Evolutionary conservation across 2,797 vertebrate genomes (phyloP).

Genomic region (Sebastes cheni): DNA sequence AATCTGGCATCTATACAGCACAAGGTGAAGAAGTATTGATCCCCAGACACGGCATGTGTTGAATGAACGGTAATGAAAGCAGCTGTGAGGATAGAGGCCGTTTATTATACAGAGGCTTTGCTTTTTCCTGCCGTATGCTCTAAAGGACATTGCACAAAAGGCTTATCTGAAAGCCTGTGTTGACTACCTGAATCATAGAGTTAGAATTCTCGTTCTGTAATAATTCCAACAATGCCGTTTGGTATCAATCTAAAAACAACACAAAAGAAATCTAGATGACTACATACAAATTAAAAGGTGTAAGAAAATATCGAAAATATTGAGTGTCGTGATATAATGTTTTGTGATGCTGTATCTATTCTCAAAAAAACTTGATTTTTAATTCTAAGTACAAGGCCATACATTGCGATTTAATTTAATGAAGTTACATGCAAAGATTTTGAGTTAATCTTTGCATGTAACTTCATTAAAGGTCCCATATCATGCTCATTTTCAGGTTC

Average conservation of each 20-base stretch:
- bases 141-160: conserved; percentile 17
- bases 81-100: conserved; percentile 39
- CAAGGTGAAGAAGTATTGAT: conserved; percentile 74
- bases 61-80: conserved; percentile 62
- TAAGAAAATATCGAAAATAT: background rate
- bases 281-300: background rate
- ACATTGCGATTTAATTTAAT: too few relatives aligned
- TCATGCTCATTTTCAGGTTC: too few relatives aligned
- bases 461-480: too few relatives aligned
- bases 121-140: conserved; percentile 35
- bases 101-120: conserved; percentile 53
- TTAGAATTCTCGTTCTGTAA: background rate
- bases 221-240: background rate
- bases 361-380: background rate
- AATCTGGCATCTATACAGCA: conserved; percentile 58
- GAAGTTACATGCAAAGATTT: too few relatives aligned
- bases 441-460: too few relatives aligned
- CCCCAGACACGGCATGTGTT: conserved; percentile 53
- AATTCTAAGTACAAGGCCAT: too few relatives aligned
- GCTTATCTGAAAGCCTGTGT: conserved; percentile 11
- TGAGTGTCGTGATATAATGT: background rate
- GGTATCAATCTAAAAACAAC: background rate
- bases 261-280: background rate
- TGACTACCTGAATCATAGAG: background rate
- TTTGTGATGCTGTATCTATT: background rate